Base-by-base conservation (phyloP, 2,888 invertebrate species). In the Polylopha cassiicola region DNA sequence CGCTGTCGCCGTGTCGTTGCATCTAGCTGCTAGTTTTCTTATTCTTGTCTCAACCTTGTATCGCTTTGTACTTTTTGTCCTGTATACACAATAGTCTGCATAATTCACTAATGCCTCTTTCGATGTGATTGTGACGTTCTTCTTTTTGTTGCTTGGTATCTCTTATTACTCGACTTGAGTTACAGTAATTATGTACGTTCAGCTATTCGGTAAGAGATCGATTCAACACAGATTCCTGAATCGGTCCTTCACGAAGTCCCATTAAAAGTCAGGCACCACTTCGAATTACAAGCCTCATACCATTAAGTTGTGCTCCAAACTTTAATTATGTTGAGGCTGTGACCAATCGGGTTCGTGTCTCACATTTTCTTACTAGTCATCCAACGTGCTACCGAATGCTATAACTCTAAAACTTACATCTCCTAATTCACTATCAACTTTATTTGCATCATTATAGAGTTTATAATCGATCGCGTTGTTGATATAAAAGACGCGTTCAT, bases 301-400 rank as follows among this genome's bases (percentile, higher is more conserved):
- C 79, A 85, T 84, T 81, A 82, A 74, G 71, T 75, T 75, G 73
- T 79, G 77, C 76, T 77, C 81, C 79, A 79, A 85, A 85, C 82
- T 85, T 85, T 85, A 85, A 85, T 85, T 85, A 84, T 78, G 74
- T 85, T 81, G 78, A 61, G 77, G 68, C 82, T 85, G 85, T 85
- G 84, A 80, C 85, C 85, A 85, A 85, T 85, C 74, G 79, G 67
- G 79, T 75, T 85, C 85, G 82, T 85, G 84, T 81, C 82, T 75
- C 78, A 70, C 65, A 66, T 66, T 74, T 78, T 82, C 73, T 80
- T 67, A 73, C 82, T 56, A 82, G 85, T 85, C 85, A 85, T 84
- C 72, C 85, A 67, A 73, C 82, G 78, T 80, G 85, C 85, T 85
- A 85, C 85, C 71, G 85, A 74, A 77, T 75, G 73, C 69, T 75